These are phyloP conservation scores for Smithornis capensis DNA, from an alignment of 2,113 vertebrate species.

Conservation along the genomic window DNA sequence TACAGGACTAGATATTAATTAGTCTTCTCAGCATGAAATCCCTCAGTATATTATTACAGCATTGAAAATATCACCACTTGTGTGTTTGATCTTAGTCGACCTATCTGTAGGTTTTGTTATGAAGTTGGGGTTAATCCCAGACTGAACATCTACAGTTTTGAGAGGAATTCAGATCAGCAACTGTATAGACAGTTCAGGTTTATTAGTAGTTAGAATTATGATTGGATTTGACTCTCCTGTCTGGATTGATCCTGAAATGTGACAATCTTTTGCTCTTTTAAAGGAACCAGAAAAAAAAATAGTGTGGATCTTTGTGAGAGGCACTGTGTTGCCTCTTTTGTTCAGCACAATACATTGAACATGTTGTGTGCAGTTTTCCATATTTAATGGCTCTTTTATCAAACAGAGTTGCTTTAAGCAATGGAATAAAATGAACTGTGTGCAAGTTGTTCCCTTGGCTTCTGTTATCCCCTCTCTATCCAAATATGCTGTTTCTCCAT, in stretches of 20 bases:
- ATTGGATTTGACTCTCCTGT: not conserved
- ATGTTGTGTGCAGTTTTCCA: conserved; percentile 18
- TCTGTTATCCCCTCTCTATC: conserved; percentile 11
- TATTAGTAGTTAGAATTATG: not conserved
- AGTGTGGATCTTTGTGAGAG: not conserved
- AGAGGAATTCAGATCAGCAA: not conserved
- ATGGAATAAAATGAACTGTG: conserved; percentile 48
- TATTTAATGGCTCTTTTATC: conserved; percentile 38
- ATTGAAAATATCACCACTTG: not conserved
- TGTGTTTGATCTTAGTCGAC: not conserved
- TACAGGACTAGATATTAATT: not conserved
- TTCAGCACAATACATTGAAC: not conserved
- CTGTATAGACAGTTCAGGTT: not conserved
- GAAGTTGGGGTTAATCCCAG: not conserved
- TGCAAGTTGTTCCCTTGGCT: conserved; percentile 54
- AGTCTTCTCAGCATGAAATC: not conserved
- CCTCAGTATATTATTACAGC: not conserved
- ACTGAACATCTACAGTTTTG: not conserved
- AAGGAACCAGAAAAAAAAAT: not conserved
- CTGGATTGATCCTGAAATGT: not conserved
- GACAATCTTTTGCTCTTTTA: not conserved
- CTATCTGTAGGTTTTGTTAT: not conserved
- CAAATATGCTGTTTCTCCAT: not conserved
- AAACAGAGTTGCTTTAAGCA: conserved; percentile 51
- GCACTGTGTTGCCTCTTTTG: not conserved